phyloP scores from a whole-genome alignment of 2,888 invertebrate genomes.

The Eugnorisma glareosa region DNA sequence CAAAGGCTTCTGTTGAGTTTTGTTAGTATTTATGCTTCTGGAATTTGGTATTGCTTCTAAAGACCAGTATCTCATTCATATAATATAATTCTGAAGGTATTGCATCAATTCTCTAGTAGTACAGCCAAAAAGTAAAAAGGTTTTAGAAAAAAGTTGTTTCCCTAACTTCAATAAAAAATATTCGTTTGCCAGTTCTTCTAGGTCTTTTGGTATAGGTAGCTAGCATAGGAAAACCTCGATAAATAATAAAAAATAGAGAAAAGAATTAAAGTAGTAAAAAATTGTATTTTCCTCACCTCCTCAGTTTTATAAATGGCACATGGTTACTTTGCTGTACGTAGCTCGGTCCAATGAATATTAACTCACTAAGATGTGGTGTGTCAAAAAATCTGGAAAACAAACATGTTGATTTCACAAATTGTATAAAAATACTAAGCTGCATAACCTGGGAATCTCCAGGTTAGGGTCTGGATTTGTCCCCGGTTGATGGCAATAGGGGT shows the following conservation, averaged over 20 bases:
- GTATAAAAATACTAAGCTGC: not conserved
- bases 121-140: too few relatives aligned
- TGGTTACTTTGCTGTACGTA: slow-evolving; percentile 74
- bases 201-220: not conserved
- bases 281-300: slow-evolving; percentile 75
- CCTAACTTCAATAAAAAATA: not conserved
- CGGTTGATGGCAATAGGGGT: too few relatives aligned
- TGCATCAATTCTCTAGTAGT: too few relatives aligned
- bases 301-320: slow-evolving; percentile 76
- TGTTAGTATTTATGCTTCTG: not conserved
- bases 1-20: too few relatives aligned
- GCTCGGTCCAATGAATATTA: slow-evolving; percentile 83
- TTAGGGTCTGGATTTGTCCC: too few relatives aligned
- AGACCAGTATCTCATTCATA: not conserved
- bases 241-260: not conserved
- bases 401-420: not conserved
- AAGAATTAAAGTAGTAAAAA: not conserved
- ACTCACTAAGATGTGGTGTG: slow-evolving; percentile 77
- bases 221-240: too few relatives aligned
- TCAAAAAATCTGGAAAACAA: slow-evolving; percentile 83
- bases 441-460: not conserved
- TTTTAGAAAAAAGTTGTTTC: not conserved
- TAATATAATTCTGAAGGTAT: too few relatives aligned
- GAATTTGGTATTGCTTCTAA: not conserved
- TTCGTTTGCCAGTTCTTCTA: not conserved